Conservation (phyloP, 1,140 invertebrate species). For the Tetranychus urticae region DNA sequence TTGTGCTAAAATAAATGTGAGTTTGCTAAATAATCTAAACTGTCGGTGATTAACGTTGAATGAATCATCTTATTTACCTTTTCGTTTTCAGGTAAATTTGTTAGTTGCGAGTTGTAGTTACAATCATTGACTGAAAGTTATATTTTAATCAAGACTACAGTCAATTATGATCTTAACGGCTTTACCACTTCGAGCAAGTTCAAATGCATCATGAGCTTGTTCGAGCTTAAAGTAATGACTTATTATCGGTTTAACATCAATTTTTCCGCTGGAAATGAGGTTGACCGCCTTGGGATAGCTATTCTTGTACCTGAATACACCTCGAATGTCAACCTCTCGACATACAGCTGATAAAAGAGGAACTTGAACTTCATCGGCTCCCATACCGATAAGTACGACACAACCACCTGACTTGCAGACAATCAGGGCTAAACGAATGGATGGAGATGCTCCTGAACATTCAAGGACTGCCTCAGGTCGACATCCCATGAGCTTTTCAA, state of each 20-base stretch:
- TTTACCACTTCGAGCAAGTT: conserved; percentile 40
- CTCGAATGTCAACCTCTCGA: conserved; percentile 68
- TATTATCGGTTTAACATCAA: conserved; percentile 64
- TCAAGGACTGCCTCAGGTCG: conserved; percentile 3
- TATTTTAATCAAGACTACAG: background rate
- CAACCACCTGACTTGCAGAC: conserved; percentile 35
- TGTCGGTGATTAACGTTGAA: too few species aligned
- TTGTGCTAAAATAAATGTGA: too few species aligned
- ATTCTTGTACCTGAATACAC: conserved; percentile 73
- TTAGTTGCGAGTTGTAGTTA: too few species aligned
- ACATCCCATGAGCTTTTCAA: conserved; percentile 32
- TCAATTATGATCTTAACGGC: conserved; percentile 74
- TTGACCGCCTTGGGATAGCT: conserved; percentile 28
- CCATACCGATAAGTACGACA: conserved; percentile 62
- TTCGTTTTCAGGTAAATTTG: too few species aligned
- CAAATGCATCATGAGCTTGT: conserved; percentile 60
- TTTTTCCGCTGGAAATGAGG: conserved; percentile 27
- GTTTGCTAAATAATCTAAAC: too few species aligned
- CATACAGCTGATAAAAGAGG: conserved; percentile 52
- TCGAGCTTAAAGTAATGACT: conserved; percentile 72
- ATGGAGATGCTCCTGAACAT: conserved; percentile 32
- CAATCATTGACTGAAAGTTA: too few species aligned
- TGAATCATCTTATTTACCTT: too few species aligned
- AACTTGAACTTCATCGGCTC: conserved; percentile 44
- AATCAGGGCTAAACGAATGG: conserved; percentile 43